Evolutionary conservation across 2,888 invertebrate species (phyloP).

Genomic region (Acronicta leporina): DNA sequence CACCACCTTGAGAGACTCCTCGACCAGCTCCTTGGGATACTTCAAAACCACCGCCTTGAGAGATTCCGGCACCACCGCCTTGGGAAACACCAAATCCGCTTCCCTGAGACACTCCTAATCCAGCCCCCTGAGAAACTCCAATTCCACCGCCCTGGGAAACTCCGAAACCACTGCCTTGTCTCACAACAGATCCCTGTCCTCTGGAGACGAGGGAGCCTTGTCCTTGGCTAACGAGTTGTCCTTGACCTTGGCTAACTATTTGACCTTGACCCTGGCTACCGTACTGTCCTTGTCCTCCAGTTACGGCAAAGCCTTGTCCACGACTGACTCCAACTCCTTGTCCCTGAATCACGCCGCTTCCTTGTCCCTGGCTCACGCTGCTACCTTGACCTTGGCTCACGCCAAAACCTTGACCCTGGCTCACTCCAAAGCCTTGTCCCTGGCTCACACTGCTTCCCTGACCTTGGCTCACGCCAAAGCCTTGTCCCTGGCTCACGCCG

Average conservation of each 20-base stretch:
- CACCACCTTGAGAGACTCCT: constrained; percentile 37
- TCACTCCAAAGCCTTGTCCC: no score
- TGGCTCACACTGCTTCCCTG: neutral
- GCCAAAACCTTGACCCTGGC: constrained; percentile 14
- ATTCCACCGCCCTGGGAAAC: constrained; percentile 49
- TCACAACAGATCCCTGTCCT: constrained; percentile 24
- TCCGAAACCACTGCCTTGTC: constrained; percentile 24
- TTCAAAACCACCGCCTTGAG: constrained; percentile 33
- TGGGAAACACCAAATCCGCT: constrained; percentile 3
- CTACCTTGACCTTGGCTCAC: constrained; percentile 18
- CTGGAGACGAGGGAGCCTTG: constrained; percentile 17
- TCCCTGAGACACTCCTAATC: constrained; percentile 27
- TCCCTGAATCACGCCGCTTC: constrained; percentile 7
- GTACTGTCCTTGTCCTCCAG: constrained; percentile 22
- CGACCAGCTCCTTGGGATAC: constrained; percentile 25
- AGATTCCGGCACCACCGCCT: constrained; percentile 39
- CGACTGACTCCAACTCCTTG: constrained; percentile 10
- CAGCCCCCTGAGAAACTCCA: constrained; percentile 38
- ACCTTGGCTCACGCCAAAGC: neutral
- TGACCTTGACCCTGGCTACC: constrained; percentile 17
- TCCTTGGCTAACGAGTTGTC: constrained; percentile 33
- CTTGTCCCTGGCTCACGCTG: constrained; percentile 32
- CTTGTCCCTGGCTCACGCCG: constrained; percentile 32
- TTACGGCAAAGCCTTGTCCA: no score
- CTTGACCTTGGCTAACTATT: constrained; percentile 32